Evolutionary conservation across 1,140 invertebrate genomes (phyloP).

Genomic region (Parapsyche elsis): DNA sequence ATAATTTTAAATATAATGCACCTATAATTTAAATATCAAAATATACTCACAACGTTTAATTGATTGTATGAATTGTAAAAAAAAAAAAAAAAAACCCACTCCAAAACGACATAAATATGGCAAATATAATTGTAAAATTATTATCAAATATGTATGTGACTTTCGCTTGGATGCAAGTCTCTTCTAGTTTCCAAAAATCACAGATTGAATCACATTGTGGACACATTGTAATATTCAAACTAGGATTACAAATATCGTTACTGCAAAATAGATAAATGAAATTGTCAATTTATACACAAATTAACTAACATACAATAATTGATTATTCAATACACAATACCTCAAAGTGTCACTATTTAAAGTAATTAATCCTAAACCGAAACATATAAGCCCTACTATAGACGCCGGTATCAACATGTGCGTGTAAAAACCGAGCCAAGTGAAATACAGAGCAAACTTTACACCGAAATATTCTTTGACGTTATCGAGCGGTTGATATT

Average conservation of each 20-base stretch:
- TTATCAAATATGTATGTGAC: constrained; percentile 97
- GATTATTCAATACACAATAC: constrained; percentile 61
- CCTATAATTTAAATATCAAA: constrained; percentile 64
- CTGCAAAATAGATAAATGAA: constrained; percentile 53
- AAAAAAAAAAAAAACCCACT: constrained; percentile 67
- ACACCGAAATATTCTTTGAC: constrained; percentile 90
- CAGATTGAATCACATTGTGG: constrained; percentile 87
- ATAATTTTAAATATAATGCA: constrained; percentile 90
- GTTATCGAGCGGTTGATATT: constrained; percentile 89
- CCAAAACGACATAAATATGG: constrained; percentile 98
- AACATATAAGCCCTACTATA: constrained; percentile 83
- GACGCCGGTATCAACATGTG: constrained; percentile 90
- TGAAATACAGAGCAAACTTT: constrained; percentile 91
- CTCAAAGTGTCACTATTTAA: constrained; percentile 78
- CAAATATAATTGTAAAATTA: constrained; percentile 91
- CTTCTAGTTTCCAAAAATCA: constrained; percentile 87
- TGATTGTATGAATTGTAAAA: no score
- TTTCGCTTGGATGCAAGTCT: constrained; percentile 87
- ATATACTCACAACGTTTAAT: background rate
- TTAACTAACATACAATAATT: no score
- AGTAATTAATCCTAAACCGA: constrained; percentile 83
- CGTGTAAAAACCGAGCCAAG: constrained; percentile 97
- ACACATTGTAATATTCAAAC: constrained; percentile 78
- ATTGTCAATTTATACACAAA: no score
- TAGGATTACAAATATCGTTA: constrained; percentile 71